Evolutionary conservation across 2,888 invertebrate species (phyloP).

Genomic region (Sarcophaga carnaria): DNA sequence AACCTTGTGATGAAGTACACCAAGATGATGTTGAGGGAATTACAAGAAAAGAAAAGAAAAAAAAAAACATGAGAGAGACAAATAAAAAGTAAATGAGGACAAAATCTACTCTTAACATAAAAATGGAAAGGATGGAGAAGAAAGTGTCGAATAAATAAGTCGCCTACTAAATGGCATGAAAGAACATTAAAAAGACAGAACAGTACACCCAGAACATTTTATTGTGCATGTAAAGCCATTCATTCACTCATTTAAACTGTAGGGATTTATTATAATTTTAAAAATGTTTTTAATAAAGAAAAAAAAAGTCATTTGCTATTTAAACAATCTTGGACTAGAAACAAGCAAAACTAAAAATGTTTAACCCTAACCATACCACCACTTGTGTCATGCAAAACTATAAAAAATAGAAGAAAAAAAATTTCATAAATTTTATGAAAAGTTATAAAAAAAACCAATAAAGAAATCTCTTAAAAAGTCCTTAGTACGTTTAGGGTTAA

Average conservation of each 20-base stretch:
- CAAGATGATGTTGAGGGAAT: background rate
- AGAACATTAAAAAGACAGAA: background rate
- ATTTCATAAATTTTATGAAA: too few relatives aligned
- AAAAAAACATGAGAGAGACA: background rate
- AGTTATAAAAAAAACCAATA: too few relatives aligned
- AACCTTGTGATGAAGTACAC: background rate
- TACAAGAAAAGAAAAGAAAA: background rate
- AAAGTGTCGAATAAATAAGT: background rate
- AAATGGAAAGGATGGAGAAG: background rate
- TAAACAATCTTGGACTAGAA: background rate
- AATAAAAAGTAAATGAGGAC: background rate
- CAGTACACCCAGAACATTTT: background rate
- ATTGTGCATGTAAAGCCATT: background rate
- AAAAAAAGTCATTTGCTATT: background rate
- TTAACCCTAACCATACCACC: too few relatives aligned
- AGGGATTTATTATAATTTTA: background rate
- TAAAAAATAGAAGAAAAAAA: too few relatives aligned
- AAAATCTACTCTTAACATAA: slow-evolving; percentile 1
- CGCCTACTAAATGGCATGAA: background rate
- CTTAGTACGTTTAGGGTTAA: too few relatives aligned
- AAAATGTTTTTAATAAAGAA: background rate
- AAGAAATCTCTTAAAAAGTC: too few relatives aligned
- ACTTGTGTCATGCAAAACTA: too few relatives aligned
- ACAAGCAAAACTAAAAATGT: too few relatives aligned
- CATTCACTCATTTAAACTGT: background rate